A percentile compares a stretch with the other conserved stretches of the same genome.
Evolutionary conservation across 2,113 vertebrate species (phyloP).

Genomic region (Gorsachius goisagi): DNA sequence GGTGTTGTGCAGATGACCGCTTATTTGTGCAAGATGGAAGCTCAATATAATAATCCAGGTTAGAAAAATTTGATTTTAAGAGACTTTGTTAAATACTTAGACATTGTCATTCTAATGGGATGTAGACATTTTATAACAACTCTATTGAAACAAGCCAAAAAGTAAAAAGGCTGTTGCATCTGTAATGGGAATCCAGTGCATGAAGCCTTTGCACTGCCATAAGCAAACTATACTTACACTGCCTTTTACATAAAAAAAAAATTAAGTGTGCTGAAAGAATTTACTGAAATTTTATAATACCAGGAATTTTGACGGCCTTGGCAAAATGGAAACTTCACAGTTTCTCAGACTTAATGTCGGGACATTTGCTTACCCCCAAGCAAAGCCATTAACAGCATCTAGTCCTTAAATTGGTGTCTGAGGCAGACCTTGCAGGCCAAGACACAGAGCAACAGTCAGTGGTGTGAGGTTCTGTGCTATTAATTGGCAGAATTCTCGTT

Average conservation of each 20-base stretch:
- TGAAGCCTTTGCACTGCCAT: background rate
- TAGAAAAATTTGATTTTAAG: background rate
- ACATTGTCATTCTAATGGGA: background rate
- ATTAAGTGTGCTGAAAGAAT: background rate
- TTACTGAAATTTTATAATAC: slow-evolving; percentile 2
- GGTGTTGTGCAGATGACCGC: background rate
- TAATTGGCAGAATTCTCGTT: background rate
- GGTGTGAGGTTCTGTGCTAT: background rate
- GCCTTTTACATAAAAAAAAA: background rate
- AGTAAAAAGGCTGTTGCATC: background rate
- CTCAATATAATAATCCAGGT: background rate
- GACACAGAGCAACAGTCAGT: background rate
- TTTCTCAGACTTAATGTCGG: background rate
- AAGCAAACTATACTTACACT: background rate
- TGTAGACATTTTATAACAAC: background rate
- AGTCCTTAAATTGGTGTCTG: background rate
- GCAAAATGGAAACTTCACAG: slow-evolving; percentile 1
- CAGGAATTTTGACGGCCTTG: slow-evolving; percentile 7
- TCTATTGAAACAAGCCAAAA: background rate
- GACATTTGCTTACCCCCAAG: background rate
- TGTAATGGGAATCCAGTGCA: background rate
- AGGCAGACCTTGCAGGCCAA: background rate
- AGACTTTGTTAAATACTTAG: background rate
- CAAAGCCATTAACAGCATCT: background rate
- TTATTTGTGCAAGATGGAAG: background rate